phyloP scores from a whole-genome alignment of 2,113 vertebrate species.

The Pteronura brasiliensis region DNA sequence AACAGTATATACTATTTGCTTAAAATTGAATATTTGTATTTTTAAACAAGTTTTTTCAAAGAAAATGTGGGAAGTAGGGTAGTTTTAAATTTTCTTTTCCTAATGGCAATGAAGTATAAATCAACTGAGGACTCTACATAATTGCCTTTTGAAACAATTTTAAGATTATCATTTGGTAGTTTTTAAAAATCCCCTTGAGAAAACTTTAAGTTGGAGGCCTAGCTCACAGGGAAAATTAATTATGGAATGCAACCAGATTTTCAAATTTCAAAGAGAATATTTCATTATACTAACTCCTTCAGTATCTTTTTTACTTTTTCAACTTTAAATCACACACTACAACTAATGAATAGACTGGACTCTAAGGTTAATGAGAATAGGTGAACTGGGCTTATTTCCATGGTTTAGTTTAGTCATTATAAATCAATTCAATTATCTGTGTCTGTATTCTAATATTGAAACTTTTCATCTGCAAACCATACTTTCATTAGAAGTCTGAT shows the following conservation, averaged over 20 bases:
- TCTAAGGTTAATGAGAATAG: constrained; percentile 14
- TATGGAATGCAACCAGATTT: constrained; percentile 37
- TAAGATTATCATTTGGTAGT: constrained; percentile 28
- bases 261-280: constrained; percentile 57
- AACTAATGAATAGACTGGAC: constrained; percentile 5
- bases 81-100: constrained; percentile 56
- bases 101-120: constrained; percentile 26
- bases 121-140: not conserved
- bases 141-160: constrained; percentile 43
- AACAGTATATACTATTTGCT: not conserved
- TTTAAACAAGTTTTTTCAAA: constrained; percentile 24
- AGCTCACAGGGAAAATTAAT: constrained; percentile 54
- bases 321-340: constrained; percentile 33
- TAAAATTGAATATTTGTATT: constrained; percentile 24
- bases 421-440: constrained; percentile 19
- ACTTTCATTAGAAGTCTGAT: constrained; percentile 22
- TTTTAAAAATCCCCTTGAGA: constrained; percentile 44
- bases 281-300: constrained; percentile 34
- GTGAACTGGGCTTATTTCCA: not conserved
- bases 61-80: not conserved
- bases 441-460: not conserved
- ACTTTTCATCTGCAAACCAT: not conserved
- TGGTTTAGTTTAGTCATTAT: not conserved
- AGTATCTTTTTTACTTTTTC: constrained; percentile 24
- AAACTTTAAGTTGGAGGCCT: not conserved